Conservation (phyloP, 2,113 vertebrate species). For the Neolamprologus ventralis region DNA sequence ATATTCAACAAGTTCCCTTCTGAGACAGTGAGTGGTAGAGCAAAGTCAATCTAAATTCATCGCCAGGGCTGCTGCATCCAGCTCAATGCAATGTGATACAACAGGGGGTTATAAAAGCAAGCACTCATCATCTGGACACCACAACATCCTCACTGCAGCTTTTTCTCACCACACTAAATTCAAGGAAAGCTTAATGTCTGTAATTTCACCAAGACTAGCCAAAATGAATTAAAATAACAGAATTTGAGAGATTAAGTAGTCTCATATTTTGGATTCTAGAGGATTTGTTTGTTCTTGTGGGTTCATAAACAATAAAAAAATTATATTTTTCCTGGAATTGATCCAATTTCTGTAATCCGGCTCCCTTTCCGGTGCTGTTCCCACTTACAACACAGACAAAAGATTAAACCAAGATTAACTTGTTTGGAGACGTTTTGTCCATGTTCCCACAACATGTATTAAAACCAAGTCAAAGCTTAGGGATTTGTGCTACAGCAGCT, state of each 20-base stretch:
- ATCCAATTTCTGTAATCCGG: background rate
- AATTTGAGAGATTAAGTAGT: background rate
- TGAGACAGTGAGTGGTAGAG: background rate
- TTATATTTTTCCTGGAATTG: background rate
- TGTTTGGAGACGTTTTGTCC: background rate
- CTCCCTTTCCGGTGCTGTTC: background rate
- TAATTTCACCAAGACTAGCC: background rate
- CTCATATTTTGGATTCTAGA: background rate
- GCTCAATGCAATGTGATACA: background rate
- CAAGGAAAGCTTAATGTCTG: background rate
- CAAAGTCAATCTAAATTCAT: background rate
- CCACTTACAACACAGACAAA: background rate
- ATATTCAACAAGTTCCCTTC: background rate
- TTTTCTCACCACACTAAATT: background rate
- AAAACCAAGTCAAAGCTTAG: background rate
- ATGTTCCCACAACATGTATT: background rate
- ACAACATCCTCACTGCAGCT: background rate
- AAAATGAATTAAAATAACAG: background rate
- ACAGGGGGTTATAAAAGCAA: background rate
- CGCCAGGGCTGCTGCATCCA: background rate
- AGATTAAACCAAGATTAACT: conserved; percentile 6
- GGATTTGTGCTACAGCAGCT: background rate
- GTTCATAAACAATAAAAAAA: background rate
- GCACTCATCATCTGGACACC: background rate
- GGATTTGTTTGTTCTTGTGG: background rate